Base-by-base conservation (phyloP, 2,113 vertebrate genomes). In the Castor canadensis region DNA sequence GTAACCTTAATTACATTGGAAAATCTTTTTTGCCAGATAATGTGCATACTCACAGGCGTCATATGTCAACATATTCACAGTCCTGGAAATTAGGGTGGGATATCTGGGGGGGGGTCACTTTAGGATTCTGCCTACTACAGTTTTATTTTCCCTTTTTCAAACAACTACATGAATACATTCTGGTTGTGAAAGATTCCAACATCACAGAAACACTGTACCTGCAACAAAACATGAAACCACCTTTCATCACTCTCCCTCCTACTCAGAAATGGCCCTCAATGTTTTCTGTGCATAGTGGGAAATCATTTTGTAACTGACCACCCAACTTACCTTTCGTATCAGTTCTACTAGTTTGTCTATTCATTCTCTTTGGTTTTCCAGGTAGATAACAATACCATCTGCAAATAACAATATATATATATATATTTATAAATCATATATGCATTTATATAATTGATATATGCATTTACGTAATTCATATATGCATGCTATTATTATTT, bases 311-410 rank as follows among this genome's bases (percentile, higher is more conserved):
- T 91, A 87, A 87, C 69, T 87, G 60, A n/a, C 15, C 52, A 86
- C 62, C 40, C 92, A 75, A 32, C 52, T 87, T 93, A 69, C 24
- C 43, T 54, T 91, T 26, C 32, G 87, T 66, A n/a, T 72, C 26
- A 77, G n/a, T 77, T 84, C 69, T 77, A 94, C 71, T 77, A 69
- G 43, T 77, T 94, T 84, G 83, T 64, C 45, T 69, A 10, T 47
- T 96, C 40, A 82, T 90, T 91, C 28, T 56, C n/a, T n/a, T n/a
- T n/a, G n/a, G 67, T 72, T 94, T 96, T 92, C 77, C 54, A 92
- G 62, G 32, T 88, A 35, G 52, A 77, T 83, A 71, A 83, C 52
- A 15, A n/a, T 69, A 64, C 43, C 43, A 92, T 49, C 35, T 92
- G 28, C 58, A 83, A 75, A 75, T 60, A 87, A n/a, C n/a, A n/a